These are phyloP conservation scores for Cerastis leucographa DNA, from an alignment of 2,888 invertebrate genomes.

Conservation along the genomic window DNA sequence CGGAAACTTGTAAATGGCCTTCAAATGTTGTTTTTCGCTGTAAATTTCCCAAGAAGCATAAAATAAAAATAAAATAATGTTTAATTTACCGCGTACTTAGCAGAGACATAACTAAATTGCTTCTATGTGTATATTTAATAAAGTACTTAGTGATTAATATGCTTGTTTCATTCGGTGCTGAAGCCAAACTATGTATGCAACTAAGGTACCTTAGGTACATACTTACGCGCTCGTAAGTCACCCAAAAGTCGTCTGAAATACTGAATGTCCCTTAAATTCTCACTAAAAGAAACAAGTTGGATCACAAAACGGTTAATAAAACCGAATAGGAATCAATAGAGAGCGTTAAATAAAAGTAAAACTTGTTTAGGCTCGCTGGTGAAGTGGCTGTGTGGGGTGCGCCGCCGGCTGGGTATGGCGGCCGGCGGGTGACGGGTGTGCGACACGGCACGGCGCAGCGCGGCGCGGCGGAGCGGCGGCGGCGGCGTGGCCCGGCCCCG, in stretches of 20 bases:
- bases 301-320: background rate
- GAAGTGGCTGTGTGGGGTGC: slow-evolving; percentile 19
- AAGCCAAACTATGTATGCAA: background rate
- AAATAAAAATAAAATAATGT: no score
- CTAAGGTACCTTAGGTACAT: background rate
- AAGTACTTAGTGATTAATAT: background rate
- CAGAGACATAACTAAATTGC: no score
- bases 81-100: no score
- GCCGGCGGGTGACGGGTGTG: background rate
- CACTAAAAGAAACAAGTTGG: slow-evolving; percentile 8
- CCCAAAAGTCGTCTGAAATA: background rate
- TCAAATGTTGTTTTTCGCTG: no score
- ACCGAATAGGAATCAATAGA: slow-evolving; percentile 44
- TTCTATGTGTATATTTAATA: no score
- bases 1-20: no score
- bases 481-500: background rate
- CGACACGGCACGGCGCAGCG: background rate
- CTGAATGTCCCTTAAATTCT: no score
- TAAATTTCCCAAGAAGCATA: no score
- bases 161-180: background rate
- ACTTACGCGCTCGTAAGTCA: background rate
- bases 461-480: slow-evolving; percentile 20
- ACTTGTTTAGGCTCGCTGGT: slow-evolving; percentile 47
- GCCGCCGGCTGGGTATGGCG: background rate
- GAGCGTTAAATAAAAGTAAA: slow-evolving; percentile 20